A percentile compares a stretch with the other conserved stretches of the same genome.
These are phyloP conservation scores for Zonitis immaculata DNA, from an alignment of 2,888 invertebrate genomes.

Conservation along the genomic window DNA sequence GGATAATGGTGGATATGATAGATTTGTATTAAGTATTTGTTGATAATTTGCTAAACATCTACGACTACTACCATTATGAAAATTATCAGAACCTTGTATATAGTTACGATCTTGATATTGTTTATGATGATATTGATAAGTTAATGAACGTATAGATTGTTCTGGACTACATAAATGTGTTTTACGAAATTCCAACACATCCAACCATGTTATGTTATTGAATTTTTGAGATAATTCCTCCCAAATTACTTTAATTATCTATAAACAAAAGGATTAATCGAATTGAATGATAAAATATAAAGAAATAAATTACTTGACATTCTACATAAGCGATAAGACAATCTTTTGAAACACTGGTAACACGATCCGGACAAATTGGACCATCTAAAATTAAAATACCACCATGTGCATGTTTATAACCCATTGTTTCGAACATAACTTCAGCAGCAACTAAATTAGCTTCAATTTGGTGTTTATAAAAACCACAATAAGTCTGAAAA, in stretches of 20 bases:
- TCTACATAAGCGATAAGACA: constrained; percentile 83
- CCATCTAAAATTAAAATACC: constrained; percentile 62
- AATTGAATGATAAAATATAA: constrained; percentile 2
- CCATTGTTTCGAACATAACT: constrained; percentile 74
- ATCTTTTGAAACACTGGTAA: constrained; percentile 74
- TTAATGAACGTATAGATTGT: constrained; percentile 51
- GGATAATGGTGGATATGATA: constrained; percentile 36
- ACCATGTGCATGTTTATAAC: constrained; percentile 62
- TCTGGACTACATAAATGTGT: constrained; percentile 54
- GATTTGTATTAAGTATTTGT: constrained; percentile 25
- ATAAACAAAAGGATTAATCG: constrained; percentile 26
- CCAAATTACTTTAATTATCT: constrained; percentile 75
- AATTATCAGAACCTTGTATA: constrained; percentile 21
- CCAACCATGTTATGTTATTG: constrained; percentile 60
- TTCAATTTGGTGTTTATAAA: constrained; percentile 82
- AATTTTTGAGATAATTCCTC: constrained; percentile 59
- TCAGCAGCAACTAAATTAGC: constrained; percentile 75
- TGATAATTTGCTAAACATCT: constrained; percentile 4
- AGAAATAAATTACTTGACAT: constrained; percentile 61
- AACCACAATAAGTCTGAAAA: constrained; percentile 76
- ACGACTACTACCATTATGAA: not conserved
- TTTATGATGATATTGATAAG: constrained; percentile 48
- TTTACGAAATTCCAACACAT: constrained; percentile 61
- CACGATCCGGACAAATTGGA: constrained; percentile 77
- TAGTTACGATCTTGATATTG: constrained; percentile 42